These are phyloP conservation scores for Metalampra italica DNA, from an alignment of 2,888 invertebrate species.

Conservation along the genomic window DNA sequence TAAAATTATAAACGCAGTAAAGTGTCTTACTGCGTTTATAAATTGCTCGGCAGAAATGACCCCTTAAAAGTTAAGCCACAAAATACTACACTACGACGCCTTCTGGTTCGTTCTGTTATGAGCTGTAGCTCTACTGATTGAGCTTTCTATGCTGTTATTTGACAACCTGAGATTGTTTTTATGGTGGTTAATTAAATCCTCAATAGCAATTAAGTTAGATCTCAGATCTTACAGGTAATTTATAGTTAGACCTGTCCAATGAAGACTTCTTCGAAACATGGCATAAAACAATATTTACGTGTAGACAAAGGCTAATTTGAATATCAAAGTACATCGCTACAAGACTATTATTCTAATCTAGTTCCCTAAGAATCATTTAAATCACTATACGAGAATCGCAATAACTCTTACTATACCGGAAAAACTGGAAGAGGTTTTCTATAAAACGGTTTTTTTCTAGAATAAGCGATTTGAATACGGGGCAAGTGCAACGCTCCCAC, in stretches of 20 bases:
- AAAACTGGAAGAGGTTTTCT: constrained; percentile 70
- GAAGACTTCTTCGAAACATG: constrained; percentile 22
- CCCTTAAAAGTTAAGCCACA: too few relatives aligned
- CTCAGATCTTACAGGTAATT: not conserved
- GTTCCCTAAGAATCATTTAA: constrained; percentile 48
- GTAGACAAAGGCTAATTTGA: constrained; percentile 64
- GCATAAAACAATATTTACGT: constrained; percentile 23
- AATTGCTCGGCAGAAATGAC: too few relatives aligned
- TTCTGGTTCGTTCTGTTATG: too few relatives aligned
- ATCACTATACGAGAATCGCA: constrained; percentile 31
- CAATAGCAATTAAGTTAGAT: too few relatives aligned
- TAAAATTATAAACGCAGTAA: too few relatives aligned
- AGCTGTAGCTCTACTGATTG: too few relatives aligned
- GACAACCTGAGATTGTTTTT: too few relatives aligned
- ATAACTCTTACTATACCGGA: constrained; percentile 59
- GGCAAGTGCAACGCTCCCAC: constrained; percentile 58
- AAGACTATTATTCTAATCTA: constrained; percentile 53
- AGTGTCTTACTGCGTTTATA: too few relatives aligned
- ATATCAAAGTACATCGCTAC: constrained; percentile 46
- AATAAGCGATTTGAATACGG: constrained; percentile 56
- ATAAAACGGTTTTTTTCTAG: constrained; percentile 44
- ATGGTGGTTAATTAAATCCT: too few relatives aligned
- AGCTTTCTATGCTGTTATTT: too few relatives aligned
- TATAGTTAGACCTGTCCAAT: not conserved
- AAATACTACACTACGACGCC: too few relatives aligned